phyloP scores from a whole-genome alignment of 2,797 vertebrate genomes.

The Zenarchopterus dispar region DNA sequence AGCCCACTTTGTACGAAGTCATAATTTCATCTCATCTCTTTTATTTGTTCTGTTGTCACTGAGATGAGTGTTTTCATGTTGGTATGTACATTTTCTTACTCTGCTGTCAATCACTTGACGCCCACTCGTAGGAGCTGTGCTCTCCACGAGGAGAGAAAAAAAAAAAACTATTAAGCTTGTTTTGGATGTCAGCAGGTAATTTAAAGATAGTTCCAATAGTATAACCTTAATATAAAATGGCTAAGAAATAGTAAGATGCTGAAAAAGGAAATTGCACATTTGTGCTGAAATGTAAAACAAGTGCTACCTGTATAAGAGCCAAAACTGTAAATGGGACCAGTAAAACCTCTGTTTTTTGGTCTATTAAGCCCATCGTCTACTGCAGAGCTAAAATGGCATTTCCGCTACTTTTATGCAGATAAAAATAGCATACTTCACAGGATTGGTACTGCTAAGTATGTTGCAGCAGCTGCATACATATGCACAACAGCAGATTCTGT shows the following conservation, averaged over 20 bases:
- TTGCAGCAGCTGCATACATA: slow-evolving; percentile 18
- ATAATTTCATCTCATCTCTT: slow-evolving; percentile 50
- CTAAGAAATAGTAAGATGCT: neutral
- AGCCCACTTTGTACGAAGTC: slow-evolving; percentile 38
- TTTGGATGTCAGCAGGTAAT: slow-evolving; percentile 12
- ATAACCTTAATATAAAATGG: slow-evolving; percentile 5
- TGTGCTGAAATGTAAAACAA: neutral
- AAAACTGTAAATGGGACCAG: slow-evolving; percentile 16
- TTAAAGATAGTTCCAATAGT: slow-evolving; percentile 6
- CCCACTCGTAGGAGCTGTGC: slow-evolving; percentile 35
- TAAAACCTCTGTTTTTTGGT: slow-evolving; percentile 30
- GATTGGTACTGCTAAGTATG: slow-evolving; percentile 1
- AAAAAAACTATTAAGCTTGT: slow-evolving; percentile 9
- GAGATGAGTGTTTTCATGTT: slow-evolving; percentile 46
- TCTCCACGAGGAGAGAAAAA: slow-evolving; percentile 32
- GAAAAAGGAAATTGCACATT: neutral
- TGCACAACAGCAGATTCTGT: slow-evolving; percentile 21
- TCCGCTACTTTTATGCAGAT: neutral
- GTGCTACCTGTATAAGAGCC: slow-evolving; percentile 5
- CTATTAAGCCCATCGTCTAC: slow-evolving; percentile 27
- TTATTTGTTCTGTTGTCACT: slow-evolving; percentile 40
- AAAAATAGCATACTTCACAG: slow-evolving; percentile 2
- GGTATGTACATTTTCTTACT: slow-evolving; percentile 31
- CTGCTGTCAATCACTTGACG: slow-evolving; percentile 57
- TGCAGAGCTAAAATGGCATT: slow-evolving; percentile 15